Evolutionary conservation across 2,797 vertebrate genomes (phyloP), one percentile per base, ranked within the genome.

Genomic region (Oreochromis mossambicus): DNA sequence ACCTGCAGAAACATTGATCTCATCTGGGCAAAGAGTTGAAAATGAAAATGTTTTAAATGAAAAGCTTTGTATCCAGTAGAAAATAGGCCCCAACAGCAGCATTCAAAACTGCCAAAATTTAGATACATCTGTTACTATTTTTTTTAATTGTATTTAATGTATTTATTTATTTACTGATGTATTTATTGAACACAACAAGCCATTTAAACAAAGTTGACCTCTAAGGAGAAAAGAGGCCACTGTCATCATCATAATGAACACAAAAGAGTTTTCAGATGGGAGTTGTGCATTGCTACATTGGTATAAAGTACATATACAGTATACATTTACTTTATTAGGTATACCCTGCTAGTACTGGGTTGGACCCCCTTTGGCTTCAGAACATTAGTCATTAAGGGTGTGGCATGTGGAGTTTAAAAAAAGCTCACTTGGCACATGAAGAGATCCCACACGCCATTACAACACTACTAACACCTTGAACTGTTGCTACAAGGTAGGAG

Each of bases 1-100:
- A 82, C 80, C 76, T 82, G 86, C 77, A 83, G 75, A 76, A 73
- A 55, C 38, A 76, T 11, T 15, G 48, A 70, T 89, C 63, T 80
- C n/a, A 36, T 58, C 78, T 68, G 58, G 10, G 50, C 78, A 56
- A 79, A 26, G 61, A 55, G 34, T 78, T 70, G 50, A 86, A 86
- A 87, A 68, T 61, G 24, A 78, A 85, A 88, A 87, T 0, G 9
- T 70, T 46, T 70, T 29, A 19, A 73, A 17, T 3, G 1, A 29
- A 73, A 73, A 73, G 3, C 21, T 26, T 70, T 7, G 14, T 14
- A 24, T 43, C 63, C 14, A 15, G 13, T 43, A 10, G 8, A 70
- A 70, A 70, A 46, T 26, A 46, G 66, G 41, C 14, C 9, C 5
- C 32, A 63, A 29, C 29, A 52, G 9, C 14, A 26, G 78, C 3